A percentile compares a stretch with the other conserved stretches of the same genome.
Conservation (phyloP, 2,797 vertebrate species). For the Syngnathus acus region DNA sequence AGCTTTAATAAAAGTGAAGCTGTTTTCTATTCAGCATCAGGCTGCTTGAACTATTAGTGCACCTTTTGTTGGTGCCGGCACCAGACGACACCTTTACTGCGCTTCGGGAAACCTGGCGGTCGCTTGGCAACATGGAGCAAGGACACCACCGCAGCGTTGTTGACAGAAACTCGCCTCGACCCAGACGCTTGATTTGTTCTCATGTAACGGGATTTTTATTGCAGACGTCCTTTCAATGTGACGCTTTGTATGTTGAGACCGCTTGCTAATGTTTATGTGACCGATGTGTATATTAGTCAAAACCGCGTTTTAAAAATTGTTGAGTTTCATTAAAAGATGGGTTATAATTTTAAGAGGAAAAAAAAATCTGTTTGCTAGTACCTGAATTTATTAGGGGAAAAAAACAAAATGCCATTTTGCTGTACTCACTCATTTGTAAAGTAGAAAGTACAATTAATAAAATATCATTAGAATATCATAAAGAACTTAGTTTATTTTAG, state of each 20-base stretch:
- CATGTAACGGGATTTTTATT: neutral
- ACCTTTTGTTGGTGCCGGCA: slow-evolving; percentile 18
- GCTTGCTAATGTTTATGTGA: neutral
- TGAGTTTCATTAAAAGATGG: too few relatives aligned
- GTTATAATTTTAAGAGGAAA: too few relatives aligned
- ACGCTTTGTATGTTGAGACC: neutral
- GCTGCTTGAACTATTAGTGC: neutral
- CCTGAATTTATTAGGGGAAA: too few relatives aligned
- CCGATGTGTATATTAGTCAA: too few relatives aligned
- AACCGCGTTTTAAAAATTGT: too few relatives aligned
- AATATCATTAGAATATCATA: too few relatives aligned
- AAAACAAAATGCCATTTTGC: too few relatives aligned
- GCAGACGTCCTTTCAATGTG: neutral
- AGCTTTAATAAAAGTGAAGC: slow-evolving; percentile 12
- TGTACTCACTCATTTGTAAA: too few relatives aligned
- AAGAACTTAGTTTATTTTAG: too few relatives aligned
- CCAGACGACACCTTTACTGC: slow-evolving; percentile 11
- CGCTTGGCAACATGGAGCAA: slow-evolving; percentile 6
- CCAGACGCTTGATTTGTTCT: neutral
- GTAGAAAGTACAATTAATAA: too few relatives aligned
- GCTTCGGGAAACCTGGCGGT: neutral
- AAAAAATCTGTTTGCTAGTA: too few relatives aligned
- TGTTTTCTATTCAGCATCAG: neutral
- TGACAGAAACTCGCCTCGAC: slow-evolving; percentile 17
- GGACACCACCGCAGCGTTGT: slow-evolving; percentile 8